Base-by-base conservation (phyloP, 2,888 invertebrate species). In the Microctonus hyperodae region DNA sequence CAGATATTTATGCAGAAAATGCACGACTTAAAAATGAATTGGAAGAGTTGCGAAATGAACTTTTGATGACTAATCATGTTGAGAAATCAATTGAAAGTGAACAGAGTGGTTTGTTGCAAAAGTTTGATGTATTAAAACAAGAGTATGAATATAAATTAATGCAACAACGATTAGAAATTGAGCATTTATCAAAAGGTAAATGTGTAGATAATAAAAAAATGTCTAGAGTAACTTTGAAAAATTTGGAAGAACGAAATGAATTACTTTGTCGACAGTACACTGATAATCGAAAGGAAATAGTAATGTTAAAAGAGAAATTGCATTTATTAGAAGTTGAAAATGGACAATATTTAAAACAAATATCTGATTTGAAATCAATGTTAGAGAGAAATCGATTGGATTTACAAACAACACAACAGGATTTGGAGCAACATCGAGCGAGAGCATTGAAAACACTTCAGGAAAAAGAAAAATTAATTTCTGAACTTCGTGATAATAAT, bases 361-460 rank as follows among this genome's bases (percentile, higher is more conserved):
- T 85, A 23, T 73, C 81, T 22, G 85, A 85, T 74, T 69, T 81
- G 75, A 72, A 83, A 75, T 73, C 82, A 77, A 75, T 76, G 69
- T 69, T 81, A 25, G 83, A 83, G 22, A 80, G 80, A 70, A 79
- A 70, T 67, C 74, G 77, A 62, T 70, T 73, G 48, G 84, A 83
- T 65, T 70, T 83, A 33, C 79, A 76, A 65, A 74, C 77, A 1
- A 78, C 85, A 13, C 84, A 85, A 23, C 78, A 80, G 6, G 93
- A 94, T 79, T 87, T 93, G 75, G 88, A 90, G 64, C 91, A 91
- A 64, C 94, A 94, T 82, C 90, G 92, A 74, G 88, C 89, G n/a
- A 91, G 94, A 76, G 94, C 94, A 0, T 89, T 92, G 75, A 87
- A 90, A 71, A 92, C 93, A 68, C 83, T 94, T 9, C 90, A 90